Percentiles rank a stretch among this genome's conserved stretches.
Evolutionary conservation across 2,797 vertebrate genomes (phyloP).

Genomic region (Danio aesculapii): DNA sequence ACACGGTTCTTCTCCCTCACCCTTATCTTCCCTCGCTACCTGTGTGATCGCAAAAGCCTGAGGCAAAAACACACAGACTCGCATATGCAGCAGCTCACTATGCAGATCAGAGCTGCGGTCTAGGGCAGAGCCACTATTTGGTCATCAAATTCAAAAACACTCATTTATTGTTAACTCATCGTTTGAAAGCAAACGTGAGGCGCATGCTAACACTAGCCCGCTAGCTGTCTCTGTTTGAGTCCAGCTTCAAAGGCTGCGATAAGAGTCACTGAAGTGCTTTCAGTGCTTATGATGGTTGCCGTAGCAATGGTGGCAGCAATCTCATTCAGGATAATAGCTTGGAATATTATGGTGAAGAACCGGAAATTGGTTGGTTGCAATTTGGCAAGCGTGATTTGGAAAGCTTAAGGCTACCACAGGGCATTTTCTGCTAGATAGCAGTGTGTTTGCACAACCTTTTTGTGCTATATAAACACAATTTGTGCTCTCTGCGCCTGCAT

Average conservation of each 20-base stretch:
- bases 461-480: not conserved
- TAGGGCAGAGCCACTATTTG: not conserved
- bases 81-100: not conserved
- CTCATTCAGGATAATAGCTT: slow-evolving; percentile 40
- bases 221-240: slow-evolving; percentile 40
- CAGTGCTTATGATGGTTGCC: slow-evolving; percentile 41
- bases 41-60: slow-evolving; percentile 38
- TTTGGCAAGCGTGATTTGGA: slow-evolving; percentile 36
- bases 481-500: not conserved
- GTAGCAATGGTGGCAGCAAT: slow-evolving; percentile 42
- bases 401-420: slow-evolving; percentile 12
- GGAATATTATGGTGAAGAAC: slow-evolving; percentile 40
- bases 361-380: slow-evolving; percentile 38
- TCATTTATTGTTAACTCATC: slow-evolving; percentile 24
- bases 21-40: slow-evolving; percentile 31
- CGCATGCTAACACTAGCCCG: slow-evolving; percentile 1
- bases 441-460: not conserved
- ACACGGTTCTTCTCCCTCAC: slow-evolving; percentile 14
- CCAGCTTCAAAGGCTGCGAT: slow-evolving; percentile 54
- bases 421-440: slow-evolving; percentile 3
- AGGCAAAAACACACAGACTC: slow-evolving; percentile 5
- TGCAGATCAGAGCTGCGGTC: slow-evolving; percentile 3
- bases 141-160: slow-evolving; percentile 30
- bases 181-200: slow-evolving; percentile 28
- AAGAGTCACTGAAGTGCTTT: slow-evolving; percentile 46